Base-by-base conservation (phyloP, 2,113 vertebrate genomes). In the Sporophila hypoxantha region DNA sequence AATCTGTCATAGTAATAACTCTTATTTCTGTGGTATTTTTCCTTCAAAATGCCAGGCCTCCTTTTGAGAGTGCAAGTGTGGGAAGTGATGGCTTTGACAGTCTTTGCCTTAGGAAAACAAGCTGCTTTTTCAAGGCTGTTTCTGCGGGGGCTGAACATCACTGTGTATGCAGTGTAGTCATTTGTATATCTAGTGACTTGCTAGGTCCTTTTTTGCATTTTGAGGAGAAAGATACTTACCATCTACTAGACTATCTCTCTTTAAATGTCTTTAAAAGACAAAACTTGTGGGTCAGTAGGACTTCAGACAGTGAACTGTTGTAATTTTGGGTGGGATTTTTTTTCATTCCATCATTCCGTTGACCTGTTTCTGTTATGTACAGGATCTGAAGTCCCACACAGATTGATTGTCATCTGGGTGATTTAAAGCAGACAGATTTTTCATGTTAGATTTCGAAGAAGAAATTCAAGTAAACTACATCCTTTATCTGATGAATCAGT, bases 51-150 rank as follows among this genome's bases (percentile, higher is more conserved):
- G 27, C 34, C 46, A 79, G 57, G 29, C 49, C 36, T 61, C 10
- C 17, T 70, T 81, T 62, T 3, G 2, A 56, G 37, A 92, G 39
- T 22, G 30, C 77, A 66, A 56, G 57, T 85, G 70, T 93, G 42
- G 69, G 76, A 91, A 89, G 59, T 82, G 71, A 70, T 88, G 61
- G 62, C 87, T 93, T 53, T 73, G 64, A 62, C 65, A 69, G 36
- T 41, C 67, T 74, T 90, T 90, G 82, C 61, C 76, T 87, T 88
- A 65, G 68, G 73, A 71, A 81, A 87, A 77, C 34, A 87, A 77
- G 46, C 49, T 90, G 42, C 9, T 88, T 84, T 76, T 89, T 94
- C 66, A 87, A 82, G 49, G 53, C 39, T 64, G 41, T 60, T 91
- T 77, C 59, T 88, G 39, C 1, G 1, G 70, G 70, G 36, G 39